Conservation (phyloP, 2,113 vertebrate genomes). For the Sprattus sprattus region DNA sequence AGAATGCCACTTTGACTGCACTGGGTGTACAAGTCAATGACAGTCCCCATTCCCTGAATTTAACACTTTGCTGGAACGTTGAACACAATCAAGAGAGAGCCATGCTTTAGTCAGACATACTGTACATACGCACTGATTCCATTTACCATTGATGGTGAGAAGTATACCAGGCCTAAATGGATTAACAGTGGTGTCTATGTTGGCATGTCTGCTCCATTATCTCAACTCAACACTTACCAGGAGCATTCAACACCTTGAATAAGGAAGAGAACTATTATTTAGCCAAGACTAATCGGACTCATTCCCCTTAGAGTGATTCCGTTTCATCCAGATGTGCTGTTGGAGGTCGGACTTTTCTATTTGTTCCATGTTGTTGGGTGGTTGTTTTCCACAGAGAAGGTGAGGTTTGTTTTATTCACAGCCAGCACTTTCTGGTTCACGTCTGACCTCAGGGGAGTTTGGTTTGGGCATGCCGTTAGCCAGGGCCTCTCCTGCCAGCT, state of each 20-base stretch:
- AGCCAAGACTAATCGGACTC: background rate
- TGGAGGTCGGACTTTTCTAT: background rate
- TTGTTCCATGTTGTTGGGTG: background rate
- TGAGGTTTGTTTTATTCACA: background rate
- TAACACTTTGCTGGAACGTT: background rate
- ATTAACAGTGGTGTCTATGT: background rate
- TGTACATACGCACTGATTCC: background rate
- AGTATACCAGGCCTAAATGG: background rate
- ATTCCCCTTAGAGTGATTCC: background rate
- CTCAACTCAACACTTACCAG: background rate
- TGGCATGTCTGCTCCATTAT: background rate
- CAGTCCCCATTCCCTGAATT: background rate
- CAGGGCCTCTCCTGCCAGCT: background rate
- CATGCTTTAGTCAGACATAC: background rate
- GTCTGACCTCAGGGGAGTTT: background rate
- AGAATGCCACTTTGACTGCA: no score
- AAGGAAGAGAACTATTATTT: background rate
- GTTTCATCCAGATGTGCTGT: background rate
- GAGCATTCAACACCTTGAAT: background rate
- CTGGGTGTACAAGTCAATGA: no score
- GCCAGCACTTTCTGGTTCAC: constrained; percentile 8
- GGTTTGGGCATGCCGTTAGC: background rate
- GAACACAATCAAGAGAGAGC: background rate
- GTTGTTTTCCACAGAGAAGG: background rate
- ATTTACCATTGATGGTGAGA: background rate